Conservation (phyloP, 2,113 vertebrate genomes). For the Phalacrocorax pelagicus region DNA sequence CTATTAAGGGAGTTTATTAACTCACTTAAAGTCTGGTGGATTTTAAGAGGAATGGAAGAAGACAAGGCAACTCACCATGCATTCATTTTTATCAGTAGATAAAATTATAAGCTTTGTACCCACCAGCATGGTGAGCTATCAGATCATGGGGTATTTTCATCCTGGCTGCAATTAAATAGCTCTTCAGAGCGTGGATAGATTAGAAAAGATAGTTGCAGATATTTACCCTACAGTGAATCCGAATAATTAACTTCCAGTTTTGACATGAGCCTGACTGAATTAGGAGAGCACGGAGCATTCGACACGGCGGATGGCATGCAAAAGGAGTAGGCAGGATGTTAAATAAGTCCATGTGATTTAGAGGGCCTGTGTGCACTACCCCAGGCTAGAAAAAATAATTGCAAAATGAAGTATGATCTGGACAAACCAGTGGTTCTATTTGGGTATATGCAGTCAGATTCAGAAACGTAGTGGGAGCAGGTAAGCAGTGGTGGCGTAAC, state of each 20-base stretch:
- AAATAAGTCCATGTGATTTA: not conserved
- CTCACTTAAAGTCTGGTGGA: not conserved
- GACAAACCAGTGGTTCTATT: not conserved
- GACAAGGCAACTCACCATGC: not conserved
- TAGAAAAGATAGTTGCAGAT: not conserved
- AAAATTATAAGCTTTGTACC: not conserved
- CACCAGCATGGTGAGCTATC: not conserved
- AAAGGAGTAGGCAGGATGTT: not conserved
- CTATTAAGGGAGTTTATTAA: not conserved
- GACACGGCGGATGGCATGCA: fast-evolving
- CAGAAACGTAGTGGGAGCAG: not conserved
- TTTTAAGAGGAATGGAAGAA: not conserved
- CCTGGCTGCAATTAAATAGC: not conserved
- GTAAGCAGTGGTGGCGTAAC: not conserved
- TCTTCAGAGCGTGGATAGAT: not conserved
- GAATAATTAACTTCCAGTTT: not conserved
- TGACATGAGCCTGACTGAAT: not conserved
- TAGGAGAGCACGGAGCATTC: not conserved
- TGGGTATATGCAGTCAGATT: not conserved
- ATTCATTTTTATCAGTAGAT: not conserved
- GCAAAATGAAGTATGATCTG: not conserved
- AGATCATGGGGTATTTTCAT: not conserved
- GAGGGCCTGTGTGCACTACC: not conserved
- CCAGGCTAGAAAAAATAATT: not conserved
- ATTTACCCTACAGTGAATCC: not conserved